Percentiles rank a stretch among this genome's conserved stretches.
Evolutionary conservation across 2,797 vertebrate species (phyloP).

Genomic region (Cryptoblepharus egeriae): DNA sequence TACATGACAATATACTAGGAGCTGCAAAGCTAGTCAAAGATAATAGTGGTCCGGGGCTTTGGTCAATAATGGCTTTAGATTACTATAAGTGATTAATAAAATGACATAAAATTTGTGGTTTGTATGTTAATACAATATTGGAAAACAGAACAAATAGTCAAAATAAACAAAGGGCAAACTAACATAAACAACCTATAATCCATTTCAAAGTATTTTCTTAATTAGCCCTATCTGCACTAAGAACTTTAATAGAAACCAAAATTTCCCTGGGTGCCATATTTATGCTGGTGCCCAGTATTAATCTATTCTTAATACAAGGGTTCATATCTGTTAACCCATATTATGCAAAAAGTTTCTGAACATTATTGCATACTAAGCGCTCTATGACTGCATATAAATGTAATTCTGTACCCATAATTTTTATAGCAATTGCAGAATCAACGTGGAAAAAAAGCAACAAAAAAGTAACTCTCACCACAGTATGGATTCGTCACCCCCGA

Average conservation of each 20-base stretch:
- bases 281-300: not conserved
- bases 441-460: constrained; percentile 31
- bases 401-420: not conserved
- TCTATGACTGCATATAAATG: not conserved
- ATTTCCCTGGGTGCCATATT: not conserved
- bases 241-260: not conserved
- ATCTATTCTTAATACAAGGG: not conserved
- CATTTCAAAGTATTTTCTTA: not conserved
- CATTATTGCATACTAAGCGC: not conserved
- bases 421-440: constrained; percentile 1
- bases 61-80: not conserved
- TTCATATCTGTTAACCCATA: not conserved
- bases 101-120: not conserved
- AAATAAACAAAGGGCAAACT: not conserved
- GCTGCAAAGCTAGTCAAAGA: not conserved
- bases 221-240: not conserved
- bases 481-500: constrained; percentile 60
- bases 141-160: not conserved
- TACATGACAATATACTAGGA: not conserved
- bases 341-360: too few species aligned
- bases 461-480: constrained; percentile 62
- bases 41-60: not conserved
- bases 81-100: not conserved
- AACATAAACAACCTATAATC: not conserved
- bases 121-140: not conserved